phyloP scores from a whole-genome alignment of 2,888 invertebrate genomes.

The Mantis religiosa region DNA sequence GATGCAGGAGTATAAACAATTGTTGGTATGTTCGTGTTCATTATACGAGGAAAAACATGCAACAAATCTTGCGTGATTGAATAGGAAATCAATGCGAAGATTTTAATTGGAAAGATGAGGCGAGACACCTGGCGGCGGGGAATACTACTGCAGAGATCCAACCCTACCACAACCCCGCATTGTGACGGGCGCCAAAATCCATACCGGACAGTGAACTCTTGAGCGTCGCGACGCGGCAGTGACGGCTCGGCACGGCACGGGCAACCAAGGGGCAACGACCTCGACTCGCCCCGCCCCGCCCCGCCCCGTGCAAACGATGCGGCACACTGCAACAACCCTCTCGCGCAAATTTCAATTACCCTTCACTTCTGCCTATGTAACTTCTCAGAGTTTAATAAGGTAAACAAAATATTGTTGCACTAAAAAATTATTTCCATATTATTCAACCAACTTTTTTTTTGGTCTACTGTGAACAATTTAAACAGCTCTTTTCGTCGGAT shows the following conservation, averaged over 20 bases:
- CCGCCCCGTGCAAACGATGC: neutral
- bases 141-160: neutral
- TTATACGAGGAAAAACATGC: neutral
- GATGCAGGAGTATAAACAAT: too few species aligned
- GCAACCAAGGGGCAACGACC: slow-evolving; percentile 13
- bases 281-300: neutral
- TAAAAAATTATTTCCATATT: too few species aligned
- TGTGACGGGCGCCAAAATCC: slow-evolving; percentile 17
- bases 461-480: too few species aligned
- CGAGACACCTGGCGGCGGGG: neutral
- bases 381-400: too few species aligned
- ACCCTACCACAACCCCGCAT: neutral
- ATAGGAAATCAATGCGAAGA: too few species aligned
- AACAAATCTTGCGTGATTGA: neutral
- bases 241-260: neutral
- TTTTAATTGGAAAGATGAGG: too few species aligned
- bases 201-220: slow-evolving; percentile 22
- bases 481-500: too few species aligned
- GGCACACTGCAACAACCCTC: neutral
- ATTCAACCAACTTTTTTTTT: too few species aligned
- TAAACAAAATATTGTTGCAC: too few species aligned
- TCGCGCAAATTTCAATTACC: too few species aligned
- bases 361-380: too few species aligned
- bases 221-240: neutral
- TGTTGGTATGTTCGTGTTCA: too few species aligned